Conservation (phyloP, 2,113 vertebrate species). For the Gulo gulo region DNA sequence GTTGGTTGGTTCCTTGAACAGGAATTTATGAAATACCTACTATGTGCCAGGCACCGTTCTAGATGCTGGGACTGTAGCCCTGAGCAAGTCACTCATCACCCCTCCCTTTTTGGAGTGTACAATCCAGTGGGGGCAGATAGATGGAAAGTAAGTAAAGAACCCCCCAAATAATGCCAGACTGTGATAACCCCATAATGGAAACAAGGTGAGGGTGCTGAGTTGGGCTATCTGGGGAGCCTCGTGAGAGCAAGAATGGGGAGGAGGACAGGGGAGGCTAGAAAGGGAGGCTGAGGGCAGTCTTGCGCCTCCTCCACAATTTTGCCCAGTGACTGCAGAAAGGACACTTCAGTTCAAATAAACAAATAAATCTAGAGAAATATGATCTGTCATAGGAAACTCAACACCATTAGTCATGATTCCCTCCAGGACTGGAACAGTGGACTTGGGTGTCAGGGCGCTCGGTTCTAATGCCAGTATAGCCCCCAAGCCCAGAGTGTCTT, state of each 20-base stretch:
- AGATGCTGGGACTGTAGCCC: background rate
- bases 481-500: background rate
- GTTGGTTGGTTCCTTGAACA: background rate
- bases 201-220: background rate
- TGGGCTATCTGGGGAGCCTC: background rate
- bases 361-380: constrained; percentile 71
- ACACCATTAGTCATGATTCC: constrained; percentile 38
- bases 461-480: background rate
- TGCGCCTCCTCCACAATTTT: background rate
- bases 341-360: constrained; percentile 61
- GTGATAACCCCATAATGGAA: background rate
- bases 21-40: background rate
- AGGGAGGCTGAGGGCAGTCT: constrained; percentile 14
- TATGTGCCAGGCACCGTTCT: background rate
- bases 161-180: background rate
- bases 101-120: background rate
- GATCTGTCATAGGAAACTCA: constrained; percentile 13
- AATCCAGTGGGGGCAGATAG: background rate
- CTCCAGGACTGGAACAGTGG: background rate
- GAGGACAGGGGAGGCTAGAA: background rate
- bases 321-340: constrained; percentile 19
- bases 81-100: background rate
- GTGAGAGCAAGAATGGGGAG: background rate
- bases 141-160: background rate
- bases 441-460: too few species aligned